A percentile compares a stretch with the other conserved stretches of the same genome.
These are phyloP conservation scores for Neria commutata DNA, from an alignment of 2,888 invertebrate genomes.

Conservation along the genomic window DNA sequence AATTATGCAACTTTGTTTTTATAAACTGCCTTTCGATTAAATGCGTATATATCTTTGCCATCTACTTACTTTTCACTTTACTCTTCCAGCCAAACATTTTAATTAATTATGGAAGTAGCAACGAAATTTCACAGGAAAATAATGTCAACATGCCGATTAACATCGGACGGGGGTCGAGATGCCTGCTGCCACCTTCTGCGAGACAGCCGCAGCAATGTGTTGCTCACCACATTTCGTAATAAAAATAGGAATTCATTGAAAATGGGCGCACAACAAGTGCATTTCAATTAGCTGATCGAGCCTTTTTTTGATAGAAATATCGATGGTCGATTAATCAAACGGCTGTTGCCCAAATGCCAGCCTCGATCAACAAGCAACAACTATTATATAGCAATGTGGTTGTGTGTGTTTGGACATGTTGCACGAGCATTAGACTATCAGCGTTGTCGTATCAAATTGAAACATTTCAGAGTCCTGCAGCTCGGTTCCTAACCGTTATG, in stretches of 20 bases:
- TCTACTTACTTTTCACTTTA: conserved; percentile 32
- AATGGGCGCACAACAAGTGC: conserved; percentile 45
- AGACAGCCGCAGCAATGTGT: neutral
- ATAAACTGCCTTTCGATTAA: conserved; percentile 41
- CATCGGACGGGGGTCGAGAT: conserved; percentile 33
- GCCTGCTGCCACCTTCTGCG: no score
- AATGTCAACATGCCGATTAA: conserved; percentile 51
- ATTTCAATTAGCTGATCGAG: conserved; percentile 44
- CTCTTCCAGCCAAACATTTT: neutral
- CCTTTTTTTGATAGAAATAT: conserved; percentile 24
- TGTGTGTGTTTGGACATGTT: conserved; percentile 51
- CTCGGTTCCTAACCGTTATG: conserved; percentile 35
- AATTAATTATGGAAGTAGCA: no score
- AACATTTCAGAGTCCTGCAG: conserved; percentile 40
- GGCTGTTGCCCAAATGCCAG: neutral
- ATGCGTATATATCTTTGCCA: conserved; percentile 53
- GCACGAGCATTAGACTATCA: conserved; percentile 59
- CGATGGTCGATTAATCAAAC: conserved; percentile 7
- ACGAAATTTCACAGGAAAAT: conserved; percentile 40
- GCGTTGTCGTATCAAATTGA: conserved; percentile 57
- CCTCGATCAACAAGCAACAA: no score
- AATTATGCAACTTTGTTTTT: conserved; percentile 43
- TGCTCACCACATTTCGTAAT: conserved; percentile 41
- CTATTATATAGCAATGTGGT: neutral
- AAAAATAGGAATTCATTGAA: conserved; percentile 53